Evolutionary conservation across 2,888 invertebrate genomes (phyloP), one percentile per base, ranked within the genome.

Genomic region (Melinaea marsaeus): DNA sequence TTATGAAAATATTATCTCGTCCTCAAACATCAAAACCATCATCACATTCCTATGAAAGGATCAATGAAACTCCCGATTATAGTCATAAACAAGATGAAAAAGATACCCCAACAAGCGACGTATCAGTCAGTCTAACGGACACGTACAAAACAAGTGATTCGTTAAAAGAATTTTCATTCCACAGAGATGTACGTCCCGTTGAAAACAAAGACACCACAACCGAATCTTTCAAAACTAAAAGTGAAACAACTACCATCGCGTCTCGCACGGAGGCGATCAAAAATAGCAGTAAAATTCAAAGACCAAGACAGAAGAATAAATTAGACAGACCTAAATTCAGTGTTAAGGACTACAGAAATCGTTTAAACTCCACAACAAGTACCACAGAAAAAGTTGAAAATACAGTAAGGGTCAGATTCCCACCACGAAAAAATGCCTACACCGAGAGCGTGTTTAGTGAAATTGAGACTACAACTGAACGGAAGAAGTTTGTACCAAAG

Each of bases 301-400:
- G 88, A 60, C 87, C 85, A 9, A 84, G 84, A 77, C 77, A 80
- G 46, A 91, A 88, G 66, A 92, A 86, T 72, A 94, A 93, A 78
- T 93, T 90, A 67, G 94, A 93, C 58, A 86, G 95, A 60, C 95
- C 95, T 1, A 88, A 94, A 69, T 95, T 95, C 79, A 95, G 95
- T 75, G 93, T 95, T 3, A 95, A 95, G 80, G 95, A 95, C 69
- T 95, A 95, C 78, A 93, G 93, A 75, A 94, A 92, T 71, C 88
- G 94, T 66, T 79, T 94, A 58, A 93, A 92, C 72, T 91, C 92
- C 0, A 92, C 93, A 0, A 91, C 92, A 6, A 85, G 85, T 58
- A 85, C 88, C 33, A 87, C 89, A 22, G 90, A 91, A 68, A 85
- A 80, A 66, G 72, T 85, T 0, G 86, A 83, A 68, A 77, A 82